phyloP scores from a whole-genome alignment of 2,888 invertebrate species.

The Tenthredo distinguenda region DNA sequence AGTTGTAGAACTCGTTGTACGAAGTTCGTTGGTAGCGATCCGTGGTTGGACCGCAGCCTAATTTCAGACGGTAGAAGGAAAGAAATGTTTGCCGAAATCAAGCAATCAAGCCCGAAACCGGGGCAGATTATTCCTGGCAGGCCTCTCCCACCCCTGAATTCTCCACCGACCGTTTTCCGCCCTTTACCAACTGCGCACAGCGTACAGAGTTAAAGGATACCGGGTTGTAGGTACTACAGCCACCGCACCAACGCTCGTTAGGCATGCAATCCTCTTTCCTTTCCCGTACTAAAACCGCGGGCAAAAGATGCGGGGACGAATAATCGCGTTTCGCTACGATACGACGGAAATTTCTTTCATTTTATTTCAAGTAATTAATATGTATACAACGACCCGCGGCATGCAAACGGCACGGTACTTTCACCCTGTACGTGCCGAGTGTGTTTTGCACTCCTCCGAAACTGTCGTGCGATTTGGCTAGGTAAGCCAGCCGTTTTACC shows the following conservation, averaged over 20 bases:
- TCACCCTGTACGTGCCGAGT: constrained; percentile 57
- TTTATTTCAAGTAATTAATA: constrained; percentile 76
- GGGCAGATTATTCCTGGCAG: constrained; percentile 69
- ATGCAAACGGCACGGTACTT: constrained; percentile 33
- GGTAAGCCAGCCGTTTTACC: background rate
- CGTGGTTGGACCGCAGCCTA: constrained; percentile 71
- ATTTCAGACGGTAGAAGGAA: constrained; percentile 63
- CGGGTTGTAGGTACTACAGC: background rate
- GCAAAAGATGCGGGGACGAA: background rate
- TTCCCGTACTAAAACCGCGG: background rate
- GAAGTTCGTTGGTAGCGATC: constrained; percentile 51
- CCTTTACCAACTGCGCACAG: constrained; percentile 41
- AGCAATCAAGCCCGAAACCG: constrained; percentile 69
- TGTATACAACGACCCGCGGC: constrained; percentile 67
- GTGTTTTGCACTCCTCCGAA: constrained; percentile 17
- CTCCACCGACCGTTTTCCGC: constrained; percentile 53
- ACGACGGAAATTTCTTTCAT: constrained; percentile 69
- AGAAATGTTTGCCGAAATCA: constrained; percentile 74
- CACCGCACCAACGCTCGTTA: constrained; percentile 21
- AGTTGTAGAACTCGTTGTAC: constrained; percentile 11
- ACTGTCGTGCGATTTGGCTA: background rate
- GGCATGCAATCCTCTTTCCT: constrained; percentile 25
- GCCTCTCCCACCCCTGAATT: constrained; percentile 58
- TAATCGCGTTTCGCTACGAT: constrained; percentile 63
- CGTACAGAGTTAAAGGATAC: constrained; percentile 34